Evolutionary conservation across 2,888 invertebrate genomes (phyloP), one percentile per base, ranked within the genome.

Genomic region (Pogonocherus hispidulus): DNA sequence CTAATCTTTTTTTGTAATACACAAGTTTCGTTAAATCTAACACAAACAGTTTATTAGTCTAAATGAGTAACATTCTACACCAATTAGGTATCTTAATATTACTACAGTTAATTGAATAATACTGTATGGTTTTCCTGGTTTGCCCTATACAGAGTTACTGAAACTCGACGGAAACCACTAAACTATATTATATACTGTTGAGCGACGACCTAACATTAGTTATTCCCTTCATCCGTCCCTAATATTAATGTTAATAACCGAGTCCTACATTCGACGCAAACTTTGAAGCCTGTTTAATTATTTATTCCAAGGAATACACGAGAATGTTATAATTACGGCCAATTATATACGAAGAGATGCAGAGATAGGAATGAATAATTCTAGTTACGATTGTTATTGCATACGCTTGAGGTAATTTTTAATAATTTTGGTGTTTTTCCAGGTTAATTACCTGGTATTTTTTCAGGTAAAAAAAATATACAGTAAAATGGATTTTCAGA

Each of bases 161-260:
- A 47, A 59, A 59, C 47, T 46, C n/a, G 59, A 32, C 14, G 11
- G 47, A 46, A 59, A 59, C 59, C 59, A n/a, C 59, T 4, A 47
- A 59, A 59, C 59, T 46, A 47, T 32, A 59, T 59, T 59, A 59
- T 32, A 59, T 23, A 47, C 44, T 59, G 14, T 19, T 47, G 22
- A 47, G 47, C 59, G 59, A 47, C 59, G 32, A 16, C 47, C 27
- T 14, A 27, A 27, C 46, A 59, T 59, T 59, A 59, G 59, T 47
- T 59, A 59, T 59, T 46, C 59, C 19, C 59, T 47, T 47, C 59
- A 19, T 27, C 19, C 46, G 16, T 47, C 47, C 32, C 59, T 47
- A 47, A 46, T 59, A 59, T 59, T 59, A 59, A 27, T 59, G 59
- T 59, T 59, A 47, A 47, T 59, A 59, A 59, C 59, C 59, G 47